Percentiles rank a stretch among this genome's conserved stretches.
phyloP scores from a whole-genome alignment of 2,888 invertebrate genomes.

The Smittia sp. region DNA sequence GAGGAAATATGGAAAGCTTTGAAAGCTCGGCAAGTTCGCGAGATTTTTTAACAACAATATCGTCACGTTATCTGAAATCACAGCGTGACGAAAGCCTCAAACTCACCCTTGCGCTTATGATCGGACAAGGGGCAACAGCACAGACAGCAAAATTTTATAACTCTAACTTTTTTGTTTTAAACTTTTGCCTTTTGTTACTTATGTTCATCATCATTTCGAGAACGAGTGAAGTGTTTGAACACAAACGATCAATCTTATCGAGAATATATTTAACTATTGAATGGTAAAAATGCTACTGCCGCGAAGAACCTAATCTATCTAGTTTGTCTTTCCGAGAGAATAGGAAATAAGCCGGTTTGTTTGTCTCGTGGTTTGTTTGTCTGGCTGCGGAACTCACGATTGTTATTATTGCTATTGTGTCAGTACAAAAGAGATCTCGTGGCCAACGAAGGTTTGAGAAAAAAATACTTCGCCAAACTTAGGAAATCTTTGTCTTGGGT shows the following conservation, averaged over 20 bases:
- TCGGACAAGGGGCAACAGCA: not conserved
- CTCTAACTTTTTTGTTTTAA: not conserved
- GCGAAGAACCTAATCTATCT: conserved; percentile 13
- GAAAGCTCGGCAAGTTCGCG: too few species aligned
- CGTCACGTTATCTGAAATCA: too few species aligned
- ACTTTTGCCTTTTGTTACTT: too few species aligned
- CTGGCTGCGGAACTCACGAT: too few species aligned
- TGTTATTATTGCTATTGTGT: too few species aligned
- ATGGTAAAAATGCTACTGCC: conserved; percentile 28
- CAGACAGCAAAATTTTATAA: conserved; percentile 12
- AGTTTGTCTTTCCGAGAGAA: not conserved
- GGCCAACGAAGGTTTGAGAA: too few species aligned
- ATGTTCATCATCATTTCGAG: not conserved
- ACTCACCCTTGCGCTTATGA: not conserved
- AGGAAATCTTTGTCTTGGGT: too few species aligned
- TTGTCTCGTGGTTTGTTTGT: not conserved
- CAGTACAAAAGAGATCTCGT: too few species aligned
- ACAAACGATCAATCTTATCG: conserved; percentile 27
- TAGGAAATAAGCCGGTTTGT: not conserved
- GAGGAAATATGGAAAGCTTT: too few species aligned
- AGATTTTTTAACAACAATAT: too few species aligned
- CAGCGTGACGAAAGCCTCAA: too few species aligned
- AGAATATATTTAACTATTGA: conserved; percentile 11
- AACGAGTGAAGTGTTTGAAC: not conserved
- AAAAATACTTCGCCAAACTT: too few species aligned